Conservation (phyloP, 2,797 vertebrate species). For the Sebastes alutus region DNA sequence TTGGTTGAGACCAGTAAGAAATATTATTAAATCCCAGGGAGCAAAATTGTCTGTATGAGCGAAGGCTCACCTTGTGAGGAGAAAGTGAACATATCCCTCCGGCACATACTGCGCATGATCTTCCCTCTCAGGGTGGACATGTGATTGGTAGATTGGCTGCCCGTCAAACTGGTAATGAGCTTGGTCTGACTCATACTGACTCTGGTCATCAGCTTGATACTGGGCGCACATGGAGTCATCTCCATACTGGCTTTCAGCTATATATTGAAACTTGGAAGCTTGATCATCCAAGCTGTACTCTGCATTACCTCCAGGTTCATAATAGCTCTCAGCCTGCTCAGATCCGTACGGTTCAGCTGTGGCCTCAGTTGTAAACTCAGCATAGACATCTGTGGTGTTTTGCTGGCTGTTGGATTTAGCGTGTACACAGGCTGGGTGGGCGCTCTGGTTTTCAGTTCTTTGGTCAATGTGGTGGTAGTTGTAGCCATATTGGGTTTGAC, state of each 20-base stretch:
- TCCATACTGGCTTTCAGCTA: slow-evolving; percentile 25
- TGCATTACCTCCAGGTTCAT: slow-evolving; percentile 18
- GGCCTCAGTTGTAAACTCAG: slow-evolving; percentile 65
- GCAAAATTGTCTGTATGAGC: background rate
- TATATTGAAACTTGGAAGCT: slow-evolving; percentile 28
- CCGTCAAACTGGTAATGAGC: slow-evolving; percentile 44
- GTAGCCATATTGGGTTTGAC: slow-evolving; percentile 71
- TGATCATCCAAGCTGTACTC: slow-evolving; percentile 24
- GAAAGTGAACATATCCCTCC: slow-evolving; percentile 67
- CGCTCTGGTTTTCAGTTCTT: slow-evolving; percentile 70
- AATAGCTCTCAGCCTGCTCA: slow-evolving; percentile 37
- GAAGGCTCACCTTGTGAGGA: slow-evolving; percentile 60
- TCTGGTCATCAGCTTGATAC: slow-evolving; percentile 31
- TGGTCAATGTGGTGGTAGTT: slow-evolving; percentile 80
- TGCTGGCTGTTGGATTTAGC: slow-evolving; percentile 39
- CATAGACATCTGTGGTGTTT: slow-evolving; percentile 57
- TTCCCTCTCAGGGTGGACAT: slow-evolving; percentile 41
- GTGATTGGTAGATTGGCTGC: slow-evolving; percentile 42
- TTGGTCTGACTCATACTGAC: slow-evolving; percentile 30
- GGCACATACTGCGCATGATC: slow-evolving; percentile 65
- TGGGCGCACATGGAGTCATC: slow-evolving; percentile 23
- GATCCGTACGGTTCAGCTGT: slow-evolving; percentile 12
- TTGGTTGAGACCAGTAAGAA: background rate
- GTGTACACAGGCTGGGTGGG: slow-evolving; percentile 12
- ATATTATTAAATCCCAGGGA: background rate